Conservation (phyloP, 23 tunicate genomes). For the Trididemnum clinides region DNA sequence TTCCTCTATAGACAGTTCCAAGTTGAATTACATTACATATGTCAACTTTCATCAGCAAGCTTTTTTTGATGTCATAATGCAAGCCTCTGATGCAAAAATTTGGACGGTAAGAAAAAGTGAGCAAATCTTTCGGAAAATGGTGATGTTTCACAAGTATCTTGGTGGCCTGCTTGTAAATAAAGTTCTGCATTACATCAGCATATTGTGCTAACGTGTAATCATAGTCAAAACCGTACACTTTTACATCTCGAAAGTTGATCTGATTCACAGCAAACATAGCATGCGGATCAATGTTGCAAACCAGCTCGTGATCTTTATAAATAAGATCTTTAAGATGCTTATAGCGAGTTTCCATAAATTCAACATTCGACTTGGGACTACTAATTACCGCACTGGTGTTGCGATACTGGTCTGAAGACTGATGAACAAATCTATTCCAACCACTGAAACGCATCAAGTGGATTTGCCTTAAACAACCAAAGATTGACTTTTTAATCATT, state of each 20-base stretch:
- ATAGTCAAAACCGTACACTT: conserved; percentile 94
- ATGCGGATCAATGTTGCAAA: conserved; percentile 35
- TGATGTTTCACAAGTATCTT: conserved; percentile 58
- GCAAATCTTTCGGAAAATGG: conserved; percentile 69
- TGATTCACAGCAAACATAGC: conserved; percentile 92
- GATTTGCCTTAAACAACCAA: no score
- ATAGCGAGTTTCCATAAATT: conserved; percentile 60
- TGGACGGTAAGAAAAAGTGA: conserved; percentile 40
- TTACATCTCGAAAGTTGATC: conserved; percentile 50
- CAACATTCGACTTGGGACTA: no score
- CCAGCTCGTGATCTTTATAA: conserved; percentile 43
- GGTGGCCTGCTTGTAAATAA: conserved; percentile 74
- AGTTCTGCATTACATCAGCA: conserved; percentile 83
- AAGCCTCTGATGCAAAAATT: conserved; percentile 95
- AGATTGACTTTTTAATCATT: no score
- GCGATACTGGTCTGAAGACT: no score
- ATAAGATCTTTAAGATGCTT: conserved; percentile 38
- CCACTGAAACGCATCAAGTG: no score
- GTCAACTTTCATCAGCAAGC: conserved; percentile 95
- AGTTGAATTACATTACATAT: conserved; percentile 76
- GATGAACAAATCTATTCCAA: no score
- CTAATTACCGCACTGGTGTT: no score
- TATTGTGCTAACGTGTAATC: conserved; percentile 99
- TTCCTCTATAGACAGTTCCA: conserved; percentile 71
- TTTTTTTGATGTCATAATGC: conserved; percentile 83